Evolutionary conservation across 2,113 vertebrate genomes (phyloP).

Genomic region (Myanophis thanlyinensis): DNA sequence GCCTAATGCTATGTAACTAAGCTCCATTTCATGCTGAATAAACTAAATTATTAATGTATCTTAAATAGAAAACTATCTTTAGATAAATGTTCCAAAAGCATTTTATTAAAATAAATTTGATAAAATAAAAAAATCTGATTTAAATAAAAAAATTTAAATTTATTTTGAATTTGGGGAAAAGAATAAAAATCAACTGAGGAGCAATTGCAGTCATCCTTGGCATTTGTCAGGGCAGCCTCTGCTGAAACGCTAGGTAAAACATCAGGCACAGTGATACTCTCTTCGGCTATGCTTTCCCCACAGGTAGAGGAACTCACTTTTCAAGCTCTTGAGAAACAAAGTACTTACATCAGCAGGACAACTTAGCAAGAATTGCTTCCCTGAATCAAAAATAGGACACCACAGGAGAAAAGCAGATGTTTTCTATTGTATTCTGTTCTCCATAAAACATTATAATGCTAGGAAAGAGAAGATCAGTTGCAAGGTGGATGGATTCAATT

Average conservation of each 20-base stretch:
- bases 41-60: too few species aligned
- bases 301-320: background rate
- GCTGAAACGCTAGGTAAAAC: background rate
- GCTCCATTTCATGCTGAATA: too few species aligned
- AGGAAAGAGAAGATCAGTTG: background rate
- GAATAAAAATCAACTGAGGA: background rate
- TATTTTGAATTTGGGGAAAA: too few species aligned
- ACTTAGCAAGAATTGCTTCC: background rate
- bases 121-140: too few species aligned
- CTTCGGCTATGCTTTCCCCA: background rate
- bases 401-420: background rate
- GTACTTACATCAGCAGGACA: background rate
- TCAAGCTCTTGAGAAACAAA: background rate
- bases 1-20: too few species aligned
- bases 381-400: background rate
- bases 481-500: background rate
- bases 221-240: background rate
- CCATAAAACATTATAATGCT: background rate
- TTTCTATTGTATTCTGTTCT: background rate
- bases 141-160: too few species aligned
- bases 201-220: background rate
- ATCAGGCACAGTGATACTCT: background rate
- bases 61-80: too few species aligned
- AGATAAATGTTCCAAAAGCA: too few species aligned
- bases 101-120: too few species aligned